Conservation (phyloP, 2,888 invertebrate species). For the Labia minor region DNA sequence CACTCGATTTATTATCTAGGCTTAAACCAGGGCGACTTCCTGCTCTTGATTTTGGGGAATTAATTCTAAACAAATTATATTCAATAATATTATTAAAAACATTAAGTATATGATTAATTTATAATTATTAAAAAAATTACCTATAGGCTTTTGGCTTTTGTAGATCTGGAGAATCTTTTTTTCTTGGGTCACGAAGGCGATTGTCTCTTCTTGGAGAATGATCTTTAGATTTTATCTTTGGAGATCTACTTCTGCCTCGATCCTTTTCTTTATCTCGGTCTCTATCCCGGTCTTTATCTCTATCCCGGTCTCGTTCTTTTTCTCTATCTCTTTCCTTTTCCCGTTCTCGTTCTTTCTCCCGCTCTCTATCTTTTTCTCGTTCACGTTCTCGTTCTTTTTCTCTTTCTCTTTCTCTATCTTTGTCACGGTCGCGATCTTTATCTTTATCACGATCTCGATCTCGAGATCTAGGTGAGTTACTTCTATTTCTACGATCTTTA, state of each 20-base stretch:
- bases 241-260: conserved; percentile 30
- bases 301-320: conserved; percentile 39
- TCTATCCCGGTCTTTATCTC: conserved; percentile 37
- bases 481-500: conserved; percentile 27
- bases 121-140: conserved; percentile 16
- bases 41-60: not conserved
- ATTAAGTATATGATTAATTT: not conserved
- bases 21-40: not conserved
- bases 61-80: not conserved
- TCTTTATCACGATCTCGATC: conserved; percentile 29
- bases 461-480: conserved; percentile 26
- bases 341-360: conserved; percentile 31
- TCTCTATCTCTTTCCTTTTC: conserved; percentile 39
- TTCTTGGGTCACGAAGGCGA: conserved; percentile 32
- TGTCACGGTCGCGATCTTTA: conserved; percentile 33
- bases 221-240: conserved; percentile 22
- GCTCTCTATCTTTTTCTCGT: conserved; percentile 35
- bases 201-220: conserved; percentile 35
- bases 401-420: conserved; percentile 32
- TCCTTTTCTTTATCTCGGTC: conserved; percentile 36
- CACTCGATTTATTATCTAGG: not conserved
- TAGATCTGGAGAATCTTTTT: conserved; percentile 37
- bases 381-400: conserved; percentile 33
- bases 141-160: conserved; percentile 17
- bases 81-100: not conserved